These are phyloP conservation scores for Ceriagrion tenellum DNA, from an alignment of 2,888 invertebrate genomes.

Conservation along the genomic window DNA sequence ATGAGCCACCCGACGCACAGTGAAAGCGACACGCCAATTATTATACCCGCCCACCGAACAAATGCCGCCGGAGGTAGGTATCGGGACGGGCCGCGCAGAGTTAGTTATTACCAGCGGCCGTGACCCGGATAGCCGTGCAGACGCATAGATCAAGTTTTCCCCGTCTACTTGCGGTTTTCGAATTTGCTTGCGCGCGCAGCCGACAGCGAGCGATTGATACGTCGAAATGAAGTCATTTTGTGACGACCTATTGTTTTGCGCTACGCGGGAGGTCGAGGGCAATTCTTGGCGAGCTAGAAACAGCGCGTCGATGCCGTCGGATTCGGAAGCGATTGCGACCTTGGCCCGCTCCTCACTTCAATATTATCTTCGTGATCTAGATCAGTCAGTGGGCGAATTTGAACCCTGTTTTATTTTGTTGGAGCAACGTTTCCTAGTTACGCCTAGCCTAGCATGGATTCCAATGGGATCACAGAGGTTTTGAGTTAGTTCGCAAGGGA, in stretches of 20 bases:
- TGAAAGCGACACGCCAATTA: neutral
- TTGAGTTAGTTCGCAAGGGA: too few relatives aligned
- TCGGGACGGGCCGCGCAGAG: neutral
- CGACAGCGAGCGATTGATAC: neutral
- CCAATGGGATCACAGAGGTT: too few relatives aligned
- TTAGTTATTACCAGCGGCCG: neutral
- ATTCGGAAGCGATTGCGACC: too few relatives aligned
- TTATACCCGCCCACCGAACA: neutral
- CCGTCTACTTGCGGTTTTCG: neutral
- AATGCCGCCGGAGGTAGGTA: neutral
- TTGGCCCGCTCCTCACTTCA: too few relatives aligned
- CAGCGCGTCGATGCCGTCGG: too few relatives aligned
- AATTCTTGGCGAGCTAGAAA: neutral
- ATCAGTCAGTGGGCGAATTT: too few relatives aligned
- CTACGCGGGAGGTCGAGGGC: neutral
- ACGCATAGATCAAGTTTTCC: neutral
- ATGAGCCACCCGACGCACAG: neutral
- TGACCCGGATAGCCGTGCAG: neutral
- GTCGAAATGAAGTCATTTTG: slow-evolving; percentile 2
- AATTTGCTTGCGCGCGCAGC: neutral
- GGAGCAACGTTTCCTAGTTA: too few relatives aligned
- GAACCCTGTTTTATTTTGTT: too few relatives aligned
- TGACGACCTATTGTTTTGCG: neutral
- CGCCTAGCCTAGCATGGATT: too few relatives aligned
- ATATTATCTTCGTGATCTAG: too few relatives aligned